Base-by-base conservation (phyloP, 1,140 invertebrate species). In the Piezodorus guildinii region DNA sequence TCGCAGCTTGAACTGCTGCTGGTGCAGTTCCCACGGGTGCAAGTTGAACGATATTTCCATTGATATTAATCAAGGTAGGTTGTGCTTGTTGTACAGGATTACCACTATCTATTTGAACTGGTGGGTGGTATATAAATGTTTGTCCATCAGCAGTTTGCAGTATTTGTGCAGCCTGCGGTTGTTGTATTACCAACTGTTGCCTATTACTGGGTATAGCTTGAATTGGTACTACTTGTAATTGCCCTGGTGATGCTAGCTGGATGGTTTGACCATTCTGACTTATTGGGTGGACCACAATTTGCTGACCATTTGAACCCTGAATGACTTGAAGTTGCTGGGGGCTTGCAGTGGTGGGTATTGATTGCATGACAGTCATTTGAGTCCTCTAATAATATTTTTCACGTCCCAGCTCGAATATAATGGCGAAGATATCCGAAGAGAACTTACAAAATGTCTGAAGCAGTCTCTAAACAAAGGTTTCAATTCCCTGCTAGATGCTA, bases 81-180 rank as follows among this genome's bases (percentile, higher is more conserved):
- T 80, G 79, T 71, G 83, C 80, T 5, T 81, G 70, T 65, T 84
- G 80, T 65, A 84, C 80, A 34, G 78, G 70, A 27, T 74, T 66
- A 43, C 79, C 78, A 54, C 78, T 78, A 61, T 81, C 81, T 17
- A 84, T 71, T 54, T 79, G 77, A n/a, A 85, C 79, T 2, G 90
- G 89, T 73, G 94, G 90, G 15, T 56, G 52, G 73, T 93, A 95
- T 63, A 94, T 85, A 67, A 90, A 88, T 0, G 91, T 93, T 74
- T 96, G 92, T n/a, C 93, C 93, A 78, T 96, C 92, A 0, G 88
- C 79, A 12, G 91, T 91, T 74, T 95, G 92, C 43, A 96, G 83
- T 25, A 96, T 80, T 74, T 93, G 84, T 60, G 87, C 84, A 65
- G 79, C 80, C 62, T 81, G 74, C 12, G 78, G 81, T 76, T 75